Evolutionary conservation across 2,797 vertebrate genomes (phyloP).

Genomic region (Megalops cyprinoides): DNA sequence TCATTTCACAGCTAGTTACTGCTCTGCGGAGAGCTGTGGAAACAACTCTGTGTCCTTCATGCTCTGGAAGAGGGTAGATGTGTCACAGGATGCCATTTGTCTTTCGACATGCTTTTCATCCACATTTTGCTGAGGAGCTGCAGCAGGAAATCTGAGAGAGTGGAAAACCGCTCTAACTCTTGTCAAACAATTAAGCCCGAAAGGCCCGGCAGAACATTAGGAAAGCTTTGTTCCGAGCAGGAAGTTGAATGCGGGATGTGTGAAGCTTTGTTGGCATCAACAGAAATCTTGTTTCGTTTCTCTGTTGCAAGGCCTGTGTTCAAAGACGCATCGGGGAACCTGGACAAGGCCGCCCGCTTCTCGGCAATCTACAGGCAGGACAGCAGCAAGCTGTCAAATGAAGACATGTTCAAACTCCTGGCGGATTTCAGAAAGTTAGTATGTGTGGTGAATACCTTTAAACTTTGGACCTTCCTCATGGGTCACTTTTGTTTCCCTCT

Average conservation of each 20-base stretch:
- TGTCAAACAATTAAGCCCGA: slow-evolving; percentile 7
- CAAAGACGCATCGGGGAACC: slow-evolving; percentile 88
- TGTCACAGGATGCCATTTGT: neutral
- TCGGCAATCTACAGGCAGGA: slow-evolving; percentile 93
- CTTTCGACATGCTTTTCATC: slow-evolving; percentile 17
- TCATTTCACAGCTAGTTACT: slow-evolving; percentile 11
- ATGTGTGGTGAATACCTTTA: neutral
- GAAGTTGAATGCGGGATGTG: neutral
- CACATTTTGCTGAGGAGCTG: neutral
- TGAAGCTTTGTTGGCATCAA: slow-evolving; percentile 9
- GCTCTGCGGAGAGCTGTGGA: neutral
- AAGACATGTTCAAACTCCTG: slow-evolving; percentile 94
- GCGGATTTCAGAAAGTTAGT: slow-evolving; percentile 95
- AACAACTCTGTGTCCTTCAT: neutral
- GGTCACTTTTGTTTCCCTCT: too few species aligned
- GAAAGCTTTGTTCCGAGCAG: neutral
- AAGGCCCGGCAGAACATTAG: too few species aligned
- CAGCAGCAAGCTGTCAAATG: slow-evolving; percentile 94
- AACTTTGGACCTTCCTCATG: neutral
- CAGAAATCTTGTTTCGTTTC: slow-evolving; percentile 21
- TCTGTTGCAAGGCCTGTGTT: slow-evolving; percentile 81
- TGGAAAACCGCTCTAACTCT: neutral
- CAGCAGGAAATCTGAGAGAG: neutral
- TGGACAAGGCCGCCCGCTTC: slow-evolving; percentile 91
- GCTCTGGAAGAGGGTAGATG: neutral